Base-by-base conservation (phyloP, 2,113 vertebrate genomes). In the Tetraodon nigroviridis region DNA sequence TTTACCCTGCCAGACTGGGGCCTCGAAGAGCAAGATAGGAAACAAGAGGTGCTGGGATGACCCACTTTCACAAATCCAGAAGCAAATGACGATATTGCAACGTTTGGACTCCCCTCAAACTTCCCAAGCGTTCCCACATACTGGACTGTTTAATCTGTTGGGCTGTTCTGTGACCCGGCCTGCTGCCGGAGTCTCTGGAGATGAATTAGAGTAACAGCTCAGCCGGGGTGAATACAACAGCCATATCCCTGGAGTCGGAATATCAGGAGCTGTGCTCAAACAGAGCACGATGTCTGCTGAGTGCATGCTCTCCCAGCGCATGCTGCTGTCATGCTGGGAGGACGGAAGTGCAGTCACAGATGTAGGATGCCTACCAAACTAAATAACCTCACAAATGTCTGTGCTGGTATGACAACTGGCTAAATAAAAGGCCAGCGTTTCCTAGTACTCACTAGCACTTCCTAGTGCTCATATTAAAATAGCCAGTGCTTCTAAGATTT, bases 131-230 rank as follows among this genome's bases (percentile, higher is more conserved):
- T 32, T n/a, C n/a, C 50, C 15, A 50, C 20, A 51, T 29, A 6
- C 16, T 27, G 15, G 15, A 18, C 27, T 29, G 24, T 44, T 44
- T 44, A 44, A 17, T 17, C 10, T 55, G 40, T 55, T 52, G 37
- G 61, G 51, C 18, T 74, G 22, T 48, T 67, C 21, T 60, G 51
- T 47, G 57, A 54, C 56, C 64, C 46, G 7, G 32, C 61, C 69
- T 51, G 48, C 19, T 55, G 27, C 41, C 10, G 15, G 22, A 45
- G 46, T 75, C 76, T 73, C 73, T 55, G 57, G 65, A 69, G 73
- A 75, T 29, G 73, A 76, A 67, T 72, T 60, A 54, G 37, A 40
- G 2, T 60, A 51, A 48, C 66, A 22, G 32, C 75, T 78, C 72
- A 49, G 55, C 12, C 1, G 78, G 53, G 51, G 17, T 56, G 55